Evolutionary conservation across 2,113 vertebrate species (phyloP), one percentile per base, ranked within the genome.

Genomic region (Vimba vimba): DNA sequence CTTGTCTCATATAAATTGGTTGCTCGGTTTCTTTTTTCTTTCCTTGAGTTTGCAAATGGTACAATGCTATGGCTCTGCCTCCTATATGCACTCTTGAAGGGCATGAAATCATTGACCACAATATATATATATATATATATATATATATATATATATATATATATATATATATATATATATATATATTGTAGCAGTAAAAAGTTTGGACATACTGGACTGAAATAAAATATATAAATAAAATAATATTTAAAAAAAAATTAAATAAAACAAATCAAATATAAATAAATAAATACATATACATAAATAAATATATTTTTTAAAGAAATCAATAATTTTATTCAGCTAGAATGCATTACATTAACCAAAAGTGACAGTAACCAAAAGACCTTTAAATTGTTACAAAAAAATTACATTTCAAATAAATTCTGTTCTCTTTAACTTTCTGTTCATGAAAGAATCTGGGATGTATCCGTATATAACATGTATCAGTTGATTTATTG

Each of bases 191-290:
- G 21, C 68, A 43, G 33, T 69, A 69, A 12, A 64, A 1, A 50
- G 30, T 6, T 25, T 39, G 76, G 62, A 81, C 77, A 78, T 43
- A 84, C 79, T 75, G 85, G 81, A 43, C 39, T 12, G n/a, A 55
- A 66, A 60, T n/a, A n/a, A n/a, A n/a, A n/a, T n/a, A n/a, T n/a
- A n/a, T n/a, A n/a, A n/a, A n/a, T n/a, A n/a, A n/a, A n/a, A n/a
- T n/a, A n/a, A n/a, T n/a, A n/a, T n/a, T n/a, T n/a, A n/a, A n/a
- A n/a, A n/a, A n/a, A n/a, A n/a, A n/a, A n/a, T n/a, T n/a, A n/a
- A n/a, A n/a, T n/a, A n/a, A n/a, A n/a, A n/a, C n/a, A n/a, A n/a
- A n/a, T n/a, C n/a, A n/a, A 33, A 33, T 33, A 33, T 33, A 33
- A 3, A 33, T 33, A 33, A 33, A 33, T 33, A 33, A 33, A 33